phyloP scores from a whole-genome alignment of 2,888 invertebrate genomes.

The Byasa hedistus region DNA sequence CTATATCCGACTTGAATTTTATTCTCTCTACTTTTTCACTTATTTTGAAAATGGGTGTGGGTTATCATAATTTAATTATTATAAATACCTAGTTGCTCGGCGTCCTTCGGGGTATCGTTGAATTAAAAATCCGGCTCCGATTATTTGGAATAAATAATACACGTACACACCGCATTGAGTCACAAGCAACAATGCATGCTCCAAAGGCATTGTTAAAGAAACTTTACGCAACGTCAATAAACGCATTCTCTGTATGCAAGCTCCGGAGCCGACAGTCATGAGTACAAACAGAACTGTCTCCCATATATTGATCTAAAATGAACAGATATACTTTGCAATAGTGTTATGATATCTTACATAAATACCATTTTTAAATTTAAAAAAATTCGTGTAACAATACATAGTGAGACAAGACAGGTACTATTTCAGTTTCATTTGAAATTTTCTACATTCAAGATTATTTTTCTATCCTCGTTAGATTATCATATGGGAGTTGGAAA shows the following conservation, averaged over 20 bases:
- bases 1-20: too few species aligned
- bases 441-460: neutral
- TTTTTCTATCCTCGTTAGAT: neutral
- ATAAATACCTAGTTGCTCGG: slow-evolving; percentile 60
- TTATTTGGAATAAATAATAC: slow-evolving; percentile 87
- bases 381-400: neutral
- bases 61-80: neutral
- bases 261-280: slow-evolving; percentile 67
- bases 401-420: too few species aligned
- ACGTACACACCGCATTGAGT: slow-evolving; percentile 90
- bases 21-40: too few species aligned
- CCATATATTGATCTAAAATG: slow-evolving; percentile 80
- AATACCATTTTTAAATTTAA: neutral
- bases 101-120: slow-evolving; percentile 60
- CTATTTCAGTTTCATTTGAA: neutral
- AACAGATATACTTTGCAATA: neutral
- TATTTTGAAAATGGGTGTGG: neutral
- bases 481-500: neutral
- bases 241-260: slow-evolving; percentile 68
- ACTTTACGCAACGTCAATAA: slow-evolving; percentile 56
- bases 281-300: slow-evolving; percentile 67
- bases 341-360: neutral
- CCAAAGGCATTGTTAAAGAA: slow-evolving; percentile 75
- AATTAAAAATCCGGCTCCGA: slow-evolving; percentile 83
- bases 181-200: slow-evolving; percentile 86